phyloP scores from a whole-genome alignment of 2,888 invertebrate genomes.

The Ferrisia virgata region DNA sequence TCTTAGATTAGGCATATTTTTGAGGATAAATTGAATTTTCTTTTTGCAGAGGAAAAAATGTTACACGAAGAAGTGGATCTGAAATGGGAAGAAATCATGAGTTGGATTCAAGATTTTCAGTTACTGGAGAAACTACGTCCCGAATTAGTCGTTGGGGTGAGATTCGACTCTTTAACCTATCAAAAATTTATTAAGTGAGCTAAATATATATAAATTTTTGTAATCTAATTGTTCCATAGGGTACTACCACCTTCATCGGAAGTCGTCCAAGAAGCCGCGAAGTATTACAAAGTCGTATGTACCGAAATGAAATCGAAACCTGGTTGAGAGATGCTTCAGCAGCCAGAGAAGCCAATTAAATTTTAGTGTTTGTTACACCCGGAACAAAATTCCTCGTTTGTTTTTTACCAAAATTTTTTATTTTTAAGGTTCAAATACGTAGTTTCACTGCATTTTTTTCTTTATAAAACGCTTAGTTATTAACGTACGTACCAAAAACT shows the following conservation, averaged over 20 bases:
- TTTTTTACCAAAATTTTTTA: background rate
- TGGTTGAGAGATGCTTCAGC: conserved; percentile 66
- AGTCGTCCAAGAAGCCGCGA: conserved; percentile 72
- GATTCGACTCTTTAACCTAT: background rate
- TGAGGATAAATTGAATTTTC: too few species aligned
- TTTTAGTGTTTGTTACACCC: background rate
- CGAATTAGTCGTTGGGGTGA: conserved; percentile 55
- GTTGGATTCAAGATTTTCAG: conserved; percentile 58
- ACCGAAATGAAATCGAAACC: conserved; percentile 68
- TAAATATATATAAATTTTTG: background rate
- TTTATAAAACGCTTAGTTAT: background rate
- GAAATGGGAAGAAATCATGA: conserved; percentile 66
- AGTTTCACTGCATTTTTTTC: background rate
- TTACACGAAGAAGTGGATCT: conserved; percentile 71
- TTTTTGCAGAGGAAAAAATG: conserved; percentile 66
- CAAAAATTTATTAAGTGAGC: background rate
- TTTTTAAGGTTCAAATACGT: background rate
- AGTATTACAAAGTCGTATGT: conserved; percentile 73
- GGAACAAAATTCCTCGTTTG: background rate
- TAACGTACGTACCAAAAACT: background rate
- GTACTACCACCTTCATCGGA: conserved; percentile 68
- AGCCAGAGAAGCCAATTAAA: conserved; percentile 2
- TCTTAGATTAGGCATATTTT: too few species aligned
- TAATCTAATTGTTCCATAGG: conserved; percentile 52
- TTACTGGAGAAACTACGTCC: conserved; percentile 57